These are phyloP conservation scores for Mycalesis mineus DNA, from an alignment of 2,888 invertebrate genomes.

Conservation along the genomic window DNA sequence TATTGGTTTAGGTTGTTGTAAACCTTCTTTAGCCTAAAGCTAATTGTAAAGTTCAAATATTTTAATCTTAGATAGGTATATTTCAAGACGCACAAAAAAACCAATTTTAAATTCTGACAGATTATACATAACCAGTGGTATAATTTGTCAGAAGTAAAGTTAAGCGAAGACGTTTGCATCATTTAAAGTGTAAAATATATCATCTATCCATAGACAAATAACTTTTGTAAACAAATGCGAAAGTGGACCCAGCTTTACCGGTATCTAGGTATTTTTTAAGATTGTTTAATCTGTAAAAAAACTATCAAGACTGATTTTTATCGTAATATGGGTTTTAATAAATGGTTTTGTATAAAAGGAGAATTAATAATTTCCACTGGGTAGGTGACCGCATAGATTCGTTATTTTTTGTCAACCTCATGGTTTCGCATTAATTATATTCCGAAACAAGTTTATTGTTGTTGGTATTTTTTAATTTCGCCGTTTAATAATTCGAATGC, in stretches of 20 bases:
- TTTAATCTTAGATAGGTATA: too few species aligned
- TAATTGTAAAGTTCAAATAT: too few species aligned
- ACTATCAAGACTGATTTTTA: background rate
- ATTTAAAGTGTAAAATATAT: too few species aligned
- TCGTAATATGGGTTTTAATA: background rate
- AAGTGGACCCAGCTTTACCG: background rate
- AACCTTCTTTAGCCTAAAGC: too few species aligned
- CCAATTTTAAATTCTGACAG: too few species aligned
- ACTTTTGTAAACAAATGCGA: background rate
- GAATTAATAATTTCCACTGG: slow-evolving; percentile 11
- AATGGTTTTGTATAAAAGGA: slow-evolving; percentile 7
- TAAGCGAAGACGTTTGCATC: too few species aligned
- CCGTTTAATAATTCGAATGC: background rate
- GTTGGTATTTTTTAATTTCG: slow-evolving; percentile 8
- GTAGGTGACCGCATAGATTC: slow-evolving; percentile 16
- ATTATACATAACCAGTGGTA: too few species aligned
- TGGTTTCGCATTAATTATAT: slow-evolving; percentile 22
- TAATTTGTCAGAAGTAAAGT: too few species aligned
- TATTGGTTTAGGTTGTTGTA: too few species aligned
- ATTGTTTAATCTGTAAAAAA: background rate
- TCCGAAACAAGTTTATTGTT: slow-evolving; percentile 22
- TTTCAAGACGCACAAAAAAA: too few species aligned
- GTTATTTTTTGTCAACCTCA: slow-evolving; percentile 19
- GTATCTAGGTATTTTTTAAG: background rate
- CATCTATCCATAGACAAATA: too few species aligned